phyloP scores from a whole-genome alignment of 1,140 invertebrate genomes.

The Drosophila rufa region DNA sequence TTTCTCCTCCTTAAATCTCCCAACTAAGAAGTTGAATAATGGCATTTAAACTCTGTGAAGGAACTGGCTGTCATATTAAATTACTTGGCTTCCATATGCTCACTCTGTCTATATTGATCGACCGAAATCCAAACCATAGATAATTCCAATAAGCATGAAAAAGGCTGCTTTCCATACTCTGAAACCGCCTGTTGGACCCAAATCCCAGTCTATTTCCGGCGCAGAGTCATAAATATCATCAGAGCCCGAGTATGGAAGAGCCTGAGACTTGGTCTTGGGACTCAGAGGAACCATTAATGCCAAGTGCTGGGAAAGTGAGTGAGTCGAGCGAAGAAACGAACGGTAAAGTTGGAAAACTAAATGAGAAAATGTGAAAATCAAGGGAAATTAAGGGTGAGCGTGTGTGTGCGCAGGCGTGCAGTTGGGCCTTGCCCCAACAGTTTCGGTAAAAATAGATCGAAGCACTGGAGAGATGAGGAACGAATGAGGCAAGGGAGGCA shows the following conservation, averaged over 20 bases:
- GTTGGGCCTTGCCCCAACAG: conserved; percentile 34
- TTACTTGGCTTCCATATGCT: conserved; percentile 10
- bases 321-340: conserved; percentile 21
- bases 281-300: conserved; percentile 66
- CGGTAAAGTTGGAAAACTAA: conserved; percentile 63
- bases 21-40: conserved; percentile 10
- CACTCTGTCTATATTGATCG: not conserved
- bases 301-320: conserved; percentile 61
- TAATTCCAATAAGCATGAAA: conserved; percentile 74
- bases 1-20: not conserved
- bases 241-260: conserved; percentile 20
- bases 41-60: conserved; percentile 3
- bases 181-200: conserved; percentile 24
- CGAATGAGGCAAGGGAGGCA: conserved; percentile 1
- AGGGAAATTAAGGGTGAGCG: conserved; percentile 15
- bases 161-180: conserved; percentile 7
- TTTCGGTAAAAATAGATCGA: conserved; percentile 39
- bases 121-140: conserved; percentile 25
- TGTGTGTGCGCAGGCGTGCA: conserved; percentile 60
- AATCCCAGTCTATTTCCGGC: conserved; percentile 68
- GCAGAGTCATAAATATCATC: conserved; percentile 62
- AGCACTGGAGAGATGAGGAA: not conserved
- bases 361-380: conserved; percentile 33
- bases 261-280: conserved; percentile 48
- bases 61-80: conserved; percentile 32